Percentiles rank a stretch among this genome's conserved stretches.
Evolutionary conservation across 2,113 vertebrate genomes (phyloP).

Genomic region (Cyphomyrus discorhynchus): DNA sequence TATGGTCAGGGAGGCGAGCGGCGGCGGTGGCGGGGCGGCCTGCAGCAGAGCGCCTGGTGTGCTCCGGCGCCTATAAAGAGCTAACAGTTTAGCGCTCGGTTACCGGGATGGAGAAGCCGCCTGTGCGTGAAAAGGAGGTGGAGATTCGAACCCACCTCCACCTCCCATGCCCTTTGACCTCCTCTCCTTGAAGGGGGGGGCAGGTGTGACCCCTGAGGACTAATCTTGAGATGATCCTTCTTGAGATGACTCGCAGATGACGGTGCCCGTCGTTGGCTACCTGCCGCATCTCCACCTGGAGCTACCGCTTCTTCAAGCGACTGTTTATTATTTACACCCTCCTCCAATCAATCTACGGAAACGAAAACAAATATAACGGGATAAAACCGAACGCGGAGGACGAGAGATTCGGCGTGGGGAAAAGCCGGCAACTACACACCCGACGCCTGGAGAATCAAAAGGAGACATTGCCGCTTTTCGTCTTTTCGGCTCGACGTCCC

Average conservation of each 20-base stretch:
- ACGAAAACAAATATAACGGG: not conserved
- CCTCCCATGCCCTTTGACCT: constrained; percentile 53
- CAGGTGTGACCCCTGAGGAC: constrained; percentile 66
- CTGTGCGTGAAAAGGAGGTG: constrained; percentile 27
- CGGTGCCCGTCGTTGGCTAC: constrained; percentile 15
- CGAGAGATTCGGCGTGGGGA: too few relatives aligned
- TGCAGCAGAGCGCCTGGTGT: constrained; percentile 79
- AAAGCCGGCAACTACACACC: not conserved
- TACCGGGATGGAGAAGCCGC: constrained; percentile 57
- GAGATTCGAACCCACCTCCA: constrained; percentile 21
- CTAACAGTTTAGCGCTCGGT: constrained; percentile 66
- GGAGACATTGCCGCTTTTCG: not conserved
- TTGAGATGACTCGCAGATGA: constrained; percentile 38
- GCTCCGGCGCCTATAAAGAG: constrained; percentile 84
- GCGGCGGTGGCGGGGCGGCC: constrained; percentile 58
- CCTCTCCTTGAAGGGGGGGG: constrained; percentile 4
- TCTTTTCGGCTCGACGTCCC: constrained; percentile 26
- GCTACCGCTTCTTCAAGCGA: not conserved
- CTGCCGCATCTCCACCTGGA: not conserved
- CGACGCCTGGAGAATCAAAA: not conserved
- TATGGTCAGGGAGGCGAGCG: constrained; percentile 98
- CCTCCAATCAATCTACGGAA: not conserved
- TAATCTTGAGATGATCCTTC: constrained; percentile 48
- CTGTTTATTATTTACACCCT: not conserved
- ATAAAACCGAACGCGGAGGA: not conserved